phyloP scores from a whole-genome alignment of 2,113 vertebrate species.

The Odocoileus hemionus region DNA sequence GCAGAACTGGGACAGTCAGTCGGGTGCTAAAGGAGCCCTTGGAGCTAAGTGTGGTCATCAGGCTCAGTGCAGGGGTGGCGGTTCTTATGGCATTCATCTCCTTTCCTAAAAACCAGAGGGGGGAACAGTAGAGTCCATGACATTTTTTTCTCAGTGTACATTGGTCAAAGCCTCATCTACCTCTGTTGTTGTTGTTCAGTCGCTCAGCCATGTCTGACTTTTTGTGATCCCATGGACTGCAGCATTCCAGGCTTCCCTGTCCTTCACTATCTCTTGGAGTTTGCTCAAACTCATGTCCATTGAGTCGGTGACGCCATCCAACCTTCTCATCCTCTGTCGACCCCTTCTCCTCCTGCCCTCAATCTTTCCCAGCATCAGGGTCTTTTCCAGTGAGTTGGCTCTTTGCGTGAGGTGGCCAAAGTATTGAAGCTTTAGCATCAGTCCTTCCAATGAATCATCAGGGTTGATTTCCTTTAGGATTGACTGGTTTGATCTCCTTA shows the following conservation, averaged over 20 bases:
- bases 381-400: background rate
- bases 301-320: background rate
- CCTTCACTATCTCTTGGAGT: background rate
- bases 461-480: background rate
- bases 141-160: background rate
- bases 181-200: background rate
- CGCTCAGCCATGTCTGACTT: background rate
- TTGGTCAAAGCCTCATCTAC: background rate
- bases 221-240: background rate
- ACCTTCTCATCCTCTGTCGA: background rate
- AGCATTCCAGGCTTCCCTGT: background rate
- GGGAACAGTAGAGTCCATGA: no score
- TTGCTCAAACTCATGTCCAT: background rate
- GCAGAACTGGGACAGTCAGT: background rate
- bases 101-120: background rate
- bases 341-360: background rate
- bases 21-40: background rate
- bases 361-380: background rate
- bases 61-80: rapidly evolving
- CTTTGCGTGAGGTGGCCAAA: background rate
- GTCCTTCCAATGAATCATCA: background rate
- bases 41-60: rapidly evolving
- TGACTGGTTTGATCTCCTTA: background rate
- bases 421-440: background rate
- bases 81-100: background rate